Evolutionary conservation across 2,888 invertebrate species (phyloP).

Genomic region (Cyaniris semiargus): DNA sequence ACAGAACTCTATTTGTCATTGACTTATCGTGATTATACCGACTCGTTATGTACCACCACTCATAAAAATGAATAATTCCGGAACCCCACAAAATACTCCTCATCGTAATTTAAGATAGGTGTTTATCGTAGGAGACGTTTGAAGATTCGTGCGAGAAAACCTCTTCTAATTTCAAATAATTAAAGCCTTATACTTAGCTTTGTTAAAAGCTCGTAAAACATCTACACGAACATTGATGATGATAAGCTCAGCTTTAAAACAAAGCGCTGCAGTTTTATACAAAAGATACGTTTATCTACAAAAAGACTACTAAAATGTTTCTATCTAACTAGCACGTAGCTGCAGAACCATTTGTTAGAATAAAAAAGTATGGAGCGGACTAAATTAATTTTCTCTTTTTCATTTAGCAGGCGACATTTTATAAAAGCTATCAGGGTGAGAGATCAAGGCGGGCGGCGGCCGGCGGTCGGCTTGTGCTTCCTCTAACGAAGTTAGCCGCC

Average conservation of each 20-base stretch:
- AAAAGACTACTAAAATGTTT: slow-evolving; percentile 24
- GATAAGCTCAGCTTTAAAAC: slow-evolving; percentile 14
- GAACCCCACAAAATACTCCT: background rate
- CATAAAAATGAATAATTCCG: slow-evolving; percentile 20
- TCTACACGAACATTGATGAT: slow-evolving; percentile 7
- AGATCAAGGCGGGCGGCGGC: slow-evolving; percentile 39
- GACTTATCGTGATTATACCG: slow-evolving; percentile 23
- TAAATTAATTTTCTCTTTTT: slow-evolving; percentile 35
- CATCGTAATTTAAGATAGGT: background rate
- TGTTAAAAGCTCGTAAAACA: slow-evolving; percentile 13
- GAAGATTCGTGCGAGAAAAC: background rate
- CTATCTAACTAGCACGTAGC: slow-evolving; percentile 32
- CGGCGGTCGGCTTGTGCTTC: slow-evolving; percentile 45
- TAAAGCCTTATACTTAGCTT: background rate
- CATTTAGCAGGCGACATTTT: slow-evolving; percentile 35
- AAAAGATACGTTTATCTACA: slow-evolving; percentile 19
- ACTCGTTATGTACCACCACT: slow-evolving; percentile 9
- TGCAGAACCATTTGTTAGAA: slow-evolving; percentile 30
- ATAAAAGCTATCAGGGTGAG: slow-evolving; percentile 38
- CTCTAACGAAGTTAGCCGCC: slow-evolving; percentile 59
- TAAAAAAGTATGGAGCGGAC: slow-evolving; percentile 31
- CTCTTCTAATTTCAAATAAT: background rate
- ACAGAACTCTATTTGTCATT: slow-evolving; percentile 20
- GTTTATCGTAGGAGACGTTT: background rate
- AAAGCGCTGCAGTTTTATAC: slow-evolving; percentile 9